phyloP scores from a whole-genome alignment of 2,797 vertebrate genomes.

The Amblyopsis hoosieri region DNA sequence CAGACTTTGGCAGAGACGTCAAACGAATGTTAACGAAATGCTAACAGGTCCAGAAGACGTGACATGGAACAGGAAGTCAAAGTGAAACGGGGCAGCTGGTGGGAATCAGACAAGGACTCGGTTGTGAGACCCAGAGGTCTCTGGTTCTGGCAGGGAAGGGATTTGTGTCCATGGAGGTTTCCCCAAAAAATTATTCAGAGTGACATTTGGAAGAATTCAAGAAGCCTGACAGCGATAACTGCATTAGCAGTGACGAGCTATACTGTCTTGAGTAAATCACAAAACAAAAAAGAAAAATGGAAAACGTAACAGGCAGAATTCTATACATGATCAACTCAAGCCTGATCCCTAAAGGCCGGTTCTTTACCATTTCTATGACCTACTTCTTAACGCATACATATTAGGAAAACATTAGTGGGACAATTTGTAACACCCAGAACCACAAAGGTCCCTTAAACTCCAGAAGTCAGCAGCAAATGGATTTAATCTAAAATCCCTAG shows the following conservation, averaged over 20 bases:
- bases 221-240: slow-evolving; percentile 14
- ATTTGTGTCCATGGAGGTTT: slow-evolving; percentile 19
- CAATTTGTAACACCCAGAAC: no score
- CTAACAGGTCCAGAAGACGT: slow-evolving; percentile 20
- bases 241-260: slow-evolving; percentile 9
- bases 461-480: slow-evolving; percentile 9
- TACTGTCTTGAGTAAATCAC: slow-evolving; percentile 24
- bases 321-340: background rate
- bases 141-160: slow-evolving; percentile 4
- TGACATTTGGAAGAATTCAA: slow-evolving; percentile 14
- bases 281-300: slow-evolving; percentile 28
- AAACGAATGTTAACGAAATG: slow-evolving; percentile 14
- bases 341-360: background rate
- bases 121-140: slow-evolving; percentile 8
- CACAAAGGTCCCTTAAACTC: background rate
- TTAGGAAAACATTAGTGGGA: no score
- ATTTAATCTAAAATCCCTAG: slow-evolving; percentile 21
- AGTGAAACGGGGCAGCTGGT: slow-evolving; percentile 20
- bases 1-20: slow-evolving; percentile 18
- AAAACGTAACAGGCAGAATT: slow-evolving; percentile 3
- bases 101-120: slow-evolving; percentile 16
- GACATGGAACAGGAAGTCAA: slow-evolving; percentile 25
- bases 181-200: slow-evolving; percentile 14
- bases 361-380: background rate
- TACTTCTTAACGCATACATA: no score